Evolutionary conservation across 2,113 vertebrate species (phyloP).

Genomic region (Eonycteris spelaea): DNA sequence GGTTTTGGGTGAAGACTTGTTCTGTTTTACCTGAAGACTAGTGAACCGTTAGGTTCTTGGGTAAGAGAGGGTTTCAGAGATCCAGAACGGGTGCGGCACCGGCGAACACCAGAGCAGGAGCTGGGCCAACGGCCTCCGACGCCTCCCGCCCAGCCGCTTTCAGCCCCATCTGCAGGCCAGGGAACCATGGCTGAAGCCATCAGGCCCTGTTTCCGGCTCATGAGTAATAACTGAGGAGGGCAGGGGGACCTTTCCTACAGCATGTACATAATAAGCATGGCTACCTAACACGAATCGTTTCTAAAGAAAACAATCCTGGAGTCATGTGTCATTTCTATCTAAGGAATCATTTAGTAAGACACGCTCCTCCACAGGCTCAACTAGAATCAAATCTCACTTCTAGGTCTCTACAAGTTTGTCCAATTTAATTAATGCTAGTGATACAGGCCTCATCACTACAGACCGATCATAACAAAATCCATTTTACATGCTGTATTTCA

Average conservation of each 20-base stretch:
- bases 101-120: neutral
- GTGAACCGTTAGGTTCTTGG: neutral
- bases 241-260: neutral
- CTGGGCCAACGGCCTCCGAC: neutral
- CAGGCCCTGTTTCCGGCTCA: neutral
- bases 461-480: neutral
- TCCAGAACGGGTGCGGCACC: neutral
- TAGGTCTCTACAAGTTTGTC: neutral
- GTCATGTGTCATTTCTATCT: neutral
- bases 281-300: neutral
- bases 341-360: neutral
- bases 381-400: neutral
- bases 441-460: neutral
- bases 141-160: neutral
- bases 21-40: neutral
- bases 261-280: neutral
- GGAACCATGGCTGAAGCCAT: neutral
- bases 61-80: too few species aligned
- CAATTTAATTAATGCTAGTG: neutral
- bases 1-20: neutral
- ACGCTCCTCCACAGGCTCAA: neutral
- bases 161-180: neutral
- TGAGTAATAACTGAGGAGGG: neutral
- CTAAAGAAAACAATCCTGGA: neutral
- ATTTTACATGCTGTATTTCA: neutral